Conservation (phyloP, 2,888 invertebrate species). For the Pristionchus fissidentatus region DNA sequence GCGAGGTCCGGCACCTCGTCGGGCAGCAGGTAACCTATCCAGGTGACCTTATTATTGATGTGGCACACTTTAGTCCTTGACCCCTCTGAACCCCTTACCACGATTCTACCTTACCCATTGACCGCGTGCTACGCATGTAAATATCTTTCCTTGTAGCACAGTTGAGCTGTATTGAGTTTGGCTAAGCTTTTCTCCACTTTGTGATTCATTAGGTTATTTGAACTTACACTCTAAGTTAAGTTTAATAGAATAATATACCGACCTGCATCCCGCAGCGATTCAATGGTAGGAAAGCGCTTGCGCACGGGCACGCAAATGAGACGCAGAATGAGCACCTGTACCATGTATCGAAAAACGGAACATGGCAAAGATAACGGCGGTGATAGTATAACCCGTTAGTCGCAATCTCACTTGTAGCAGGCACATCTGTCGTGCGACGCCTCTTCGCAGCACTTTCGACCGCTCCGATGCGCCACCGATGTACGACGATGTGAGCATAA, state of each 20-base stretch:
- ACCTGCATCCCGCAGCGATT: slow-evolving; percentile 12
- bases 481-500: slow-evolving; percentile 16
- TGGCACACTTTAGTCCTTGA: too few relatives aligned
- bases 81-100: too few relatives aligned
- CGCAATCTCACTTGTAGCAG: slow-evolving; percentile 2
- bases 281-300: slow-evolving; percentile 18
- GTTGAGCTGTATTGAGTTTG: too few relatives aligned
- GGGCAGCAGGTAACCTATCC: slow-evolving; percentile 21
- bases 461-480: not conserved
- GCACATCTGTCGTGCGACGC: not conserved
- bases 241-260: not conserved
- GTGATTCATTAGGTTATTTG: too few relatives aligned
- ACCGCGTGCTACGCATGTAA: too few relatives aligned
- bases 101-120: too few relatives aligned
- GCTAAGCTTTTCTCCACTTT: too few relatives aligned
- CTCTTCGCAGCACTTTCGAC: not conserved
- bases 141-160: too few relatives aligned
- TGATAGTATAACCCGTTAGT: not conserved
- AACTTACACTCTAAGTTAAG: too few relatives aligned
- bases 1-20: slow-evolving; percentile 2
- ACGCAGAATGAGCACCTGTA: slow-evolving; percentile 16
- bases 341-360: not conserved
- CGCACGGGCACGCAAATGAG: not conserved
- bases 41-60: too few relatives aligned
- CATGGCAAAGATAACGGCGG: too few relatives aligned